Percentiles rank a stretch among this genome's conserved stretches.
Evolutionary conservation across 1,140 invertebrate genomes (phyloP).

Genomic region (Pararge aegeria): DNA sequence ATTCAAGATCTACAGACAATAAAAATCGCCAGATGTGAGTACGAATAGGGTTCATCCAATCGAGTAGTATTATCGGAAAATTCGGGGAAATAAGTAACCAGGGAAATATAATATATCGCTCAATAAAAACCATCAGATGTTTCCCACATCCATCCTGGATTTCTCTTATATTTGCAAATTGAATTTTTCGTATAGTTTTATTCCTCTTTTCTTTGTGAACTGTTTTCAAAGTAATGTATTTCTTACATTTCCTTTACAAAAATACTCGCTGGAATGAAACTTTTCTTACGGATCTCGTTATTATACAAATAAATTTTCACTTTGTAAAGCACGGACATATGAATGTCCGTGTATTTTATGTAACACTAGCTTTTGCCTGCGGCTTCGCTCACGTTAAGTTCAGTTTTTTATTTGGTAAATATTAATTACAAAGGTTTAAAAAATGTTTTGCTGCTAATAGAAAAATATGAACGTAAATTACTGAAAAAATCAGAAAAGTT

Average conservation of each 20-base stretch:
- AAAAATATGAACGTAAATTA: too few species aligned
- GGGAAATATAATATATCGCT: neutral
- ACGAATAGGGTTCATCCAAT: neutral
- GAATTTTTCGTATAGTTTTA: neutral
- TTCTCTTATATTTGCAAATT: neutral
- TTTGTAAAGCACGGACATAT: too few species aligned
- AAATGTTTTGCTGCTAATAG: too few species aligned
- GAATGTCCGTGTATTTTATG: too few species aligned
- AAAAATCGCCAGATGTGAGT: neutral
- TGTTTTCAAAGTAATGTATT: neutral
- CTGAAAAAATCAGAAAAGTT: too few species aligned
- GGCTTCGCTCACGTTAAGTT: too few species aligned
- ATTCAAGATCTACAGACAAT: too few species aligned
- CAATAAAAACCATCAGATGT: neutral
- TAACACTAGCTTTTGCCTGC: too few species aligned
- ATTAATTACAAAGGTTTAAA: too few species aligned
- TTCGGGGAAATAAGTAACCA: neutral
- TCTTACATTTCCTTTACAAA: neutral
- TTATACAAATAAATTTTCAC: too few species aligned
- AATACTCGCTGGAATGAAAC: neutral
- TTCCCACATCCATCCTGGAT: slow-evolving; percentile 1
- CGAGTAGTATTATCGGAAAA: neutral
- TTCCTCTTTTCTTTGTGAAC: neutral
- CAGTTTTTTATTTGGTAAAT: too few species aligned
- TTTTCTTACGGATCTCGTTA: neutral